Conservation (phyloP, 2,797 vertebrate genomes). For the Nyctibius grandis region DNA sequence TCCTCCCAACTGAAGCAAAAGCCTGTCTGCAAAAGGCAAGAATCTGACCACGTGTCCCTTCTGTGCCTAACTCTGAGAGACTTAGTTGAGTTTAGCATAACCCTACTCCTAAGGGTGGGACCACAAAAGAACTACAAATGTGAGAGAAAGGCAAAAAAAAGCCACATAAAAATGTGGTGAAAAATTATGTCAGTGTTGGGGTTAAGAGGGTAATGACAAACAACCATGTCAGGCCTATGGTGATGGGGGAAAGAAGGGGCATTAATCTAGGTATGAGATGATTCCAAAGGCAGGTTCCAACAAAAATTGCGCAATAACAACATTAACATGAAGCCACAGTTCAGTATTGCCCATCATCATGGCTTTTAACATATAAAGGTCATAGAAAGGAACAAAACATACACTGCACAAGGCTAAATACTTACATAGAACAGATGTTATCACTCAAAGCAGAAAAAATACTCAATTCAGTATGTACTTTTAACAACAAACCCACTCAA, state of each 20-base stretch:
- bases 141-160: not conserved
- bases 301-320: not conserved
- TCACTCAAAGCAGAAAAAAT: not conserved
- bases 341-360: not conserved
- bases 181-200: not conserved
- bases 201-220: not conserved
- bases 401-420: not conserved
- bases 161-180: not conserved
- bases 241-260: not conserved
- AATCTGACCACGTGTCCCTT: not conserved
- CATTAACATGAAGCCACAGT: not conserved
- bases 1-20: not conserved
- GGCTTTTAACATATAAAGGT: not conserved
- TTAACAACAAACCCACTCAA: not conserved
- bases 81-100: not conserved
- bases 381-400: not conserved
- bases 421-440: not conserved
- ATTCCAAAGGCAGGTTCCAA: not conserved
- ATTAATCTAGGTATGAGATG: not conserved
- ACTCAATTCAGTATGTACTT: not conserved
- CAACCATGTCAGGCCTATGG: not conserved
- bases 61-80: not conserved
- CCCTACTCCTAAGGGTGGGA: not conserved
- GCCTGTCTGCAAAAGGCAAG: not conserved
- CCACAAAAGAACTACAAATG: not conserved